phyloP scores from a whole-genome alignment of 1,140 invertebrate species.

The Heliothis subflexa region DNA sequence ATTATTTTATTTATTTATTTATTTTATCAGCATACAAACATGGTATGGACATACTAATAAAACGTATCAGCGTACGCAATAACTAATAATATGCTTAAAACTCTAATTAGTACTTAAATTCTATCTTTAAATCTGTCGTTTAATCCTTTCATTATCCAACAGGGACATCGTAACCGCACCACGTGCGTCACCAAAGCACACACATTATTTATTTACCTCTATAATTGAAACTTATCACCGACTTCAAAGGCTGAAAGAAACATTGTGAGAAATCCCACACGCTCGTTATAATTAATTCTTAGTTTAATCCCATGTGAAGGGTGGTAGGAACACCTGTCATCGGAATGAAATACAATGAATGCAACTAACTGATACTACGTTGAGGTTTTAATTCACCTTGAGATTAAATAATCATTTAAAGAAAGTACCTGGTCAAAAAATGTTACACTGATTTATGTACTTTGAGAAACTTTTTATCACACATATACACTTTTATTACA shows the following conservation, averaged over 20 bases:
- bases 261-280: slow-evolving; percentile 35
- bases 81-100: neutral
- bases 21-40: too few relatives aligned
- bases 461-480: too few relatives aligned
- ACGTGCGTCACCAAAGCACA: slow-evolving; percentile 19
- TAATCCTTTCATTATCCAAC: neutral
- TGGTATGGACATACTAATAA: too few relatives aligned
- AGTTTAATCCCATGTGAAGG: slow-evolving; percentile 19
- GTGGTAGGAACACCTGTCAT: slow-evolving; percentile 25
- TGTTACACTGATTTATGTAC: too few relatives aligned
- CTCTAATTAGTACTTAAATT: neutral
- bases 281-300: slow-evolving; percentile 33
- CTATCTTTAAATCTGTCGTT: too few relatives aligned
- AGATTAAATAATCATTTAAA: too few relatives aligned
- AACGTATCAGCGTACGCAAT: neutral
- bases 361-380: neutral
- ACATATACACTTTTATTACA: too few relatives aligned
- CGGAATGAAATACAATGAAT: slow-evolving; percentile 9
- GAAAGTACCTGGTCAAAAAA: too few relatives aligned
- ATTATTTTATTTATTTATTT: too few relatives aligned
- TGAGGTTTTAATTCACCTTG: too few relatives aligned
- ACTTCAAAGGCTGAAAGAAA: slow-evolving; percentile 25
- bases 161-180: neutral
- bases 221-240: slow-evolving; percentile 36
- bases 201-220: slow-evolving; percentile 25